Base-by-base conservation (phyloP, 2,797 vertebrate species). In the Falco columbarius region DNA sequence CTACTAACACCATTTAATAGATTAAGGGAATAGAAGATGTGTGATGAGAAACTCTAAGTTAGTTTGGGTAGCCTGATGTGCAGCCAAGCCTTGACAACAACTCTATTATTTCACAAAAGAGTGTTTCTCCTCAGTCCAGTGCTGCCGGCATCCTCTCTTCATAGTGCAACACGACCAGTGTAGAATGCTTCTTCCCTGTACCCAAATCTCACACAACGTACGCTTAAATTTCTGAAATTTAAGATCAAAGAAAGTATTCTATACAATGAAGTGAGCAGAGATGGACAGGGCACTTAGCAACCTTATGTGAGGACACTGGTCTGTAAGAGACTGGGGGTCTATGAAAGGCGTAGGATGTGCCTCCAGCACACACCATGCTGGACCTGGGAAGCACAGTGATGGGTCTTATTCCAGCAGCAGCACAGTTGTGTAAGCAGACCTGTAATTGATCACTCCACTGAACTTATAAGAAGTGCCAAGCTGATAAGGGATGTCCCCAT, bases 391-490 rank as follows among this genome's bases (percentile, higher is more conserved):
- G 36, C 44, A 32, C 38, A 27, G 23, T 26, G 34, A 42, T 16
- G 30, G 14, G 24, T 72, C 47, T 86, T 32, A 61, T 10, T 6
- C 12, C 46, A 80, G 59, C 54, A 91, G 49, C 44, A 89, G 38
- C 32, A 52, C 9, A 55, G 17, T 26, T 16, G 8, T 7, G 38
- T 16, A 73, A 80, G 65, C 49, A 86, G 61, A 93, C 6, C 14
- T 59, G 3, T 49, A 56, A 75, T n/a, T 71, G 38, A 44, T 36
- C 56, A 34, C 0, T 0, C 20, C 44, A 44, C 40, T 0, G 1
- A 90, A 77, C 18, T 59, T 30, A 4, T 59, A 49, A 80, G 16
- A 74, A 61, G 18, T 61, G 22, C 14, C 36, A 86, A n/a, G 32
- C 29, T 72, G 49, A 49, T 42, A 68, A 83, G 36, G 20, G 22